Evolutionary conservation across 2,888 invertebrate species (phyloP).

Genomic region (Euzophera pinguis): DNA sequence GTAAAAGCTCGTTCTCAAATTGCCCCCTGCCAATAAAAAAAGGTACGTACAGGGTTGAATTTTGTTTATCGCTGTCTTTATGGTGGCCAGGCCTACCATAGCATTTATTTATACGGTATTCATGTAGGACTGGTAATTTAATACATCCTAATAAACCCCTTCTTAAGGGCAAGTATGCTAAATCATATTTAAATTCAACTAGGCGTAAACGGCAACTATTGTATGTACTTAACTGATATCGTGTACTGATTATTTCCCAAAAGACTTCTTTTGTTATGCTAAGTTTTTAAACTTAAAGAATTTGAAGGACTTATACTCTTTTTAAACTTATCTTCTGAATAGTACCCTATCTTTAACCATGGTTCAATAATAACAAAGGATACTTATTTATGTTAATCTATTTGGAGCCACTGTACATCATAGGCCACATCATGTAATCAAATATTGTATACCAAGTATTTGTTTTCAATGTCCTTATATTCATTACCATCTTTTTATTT

Average conservation of each 20-base stretch:
- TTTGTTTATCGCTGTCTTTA: slow-evolving; percentile 78
- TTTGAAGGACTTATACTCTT: too few relatives aligned
- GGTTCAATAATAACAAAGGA: too few relatives aligned
- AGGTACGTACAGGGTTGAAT: slow-evolving; percentile 71
- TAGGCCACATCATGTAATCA: too few relatives aligned
- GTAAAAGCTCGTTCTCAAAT: slow-evolving; percentile 69
- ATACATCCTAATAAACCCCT: slow-evolving; percentile 65
- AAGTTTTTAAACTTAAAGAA: too few relatives aligned
- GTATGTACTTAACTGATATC: too few relatives aligned
- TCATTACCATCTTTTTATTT: too few relatives aligned
- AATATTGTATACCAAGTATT: too few relatives aligned
- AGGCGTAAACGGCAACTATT: slow-evolving; percentile 4
- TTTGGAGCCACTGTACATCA: too few relatives aligned
- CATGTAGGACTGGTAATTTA: slow-evolving; percentile 69
- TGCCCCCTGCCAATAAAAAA: slow-evolving; percentile 77
- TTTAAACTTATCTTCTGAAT: too few relatives aligned
- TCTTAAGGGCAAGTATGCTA: slow-evolving; percentile 43
- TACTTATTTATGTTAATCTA: too few relatives aligned
- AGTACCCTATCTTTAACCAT: too few relatives aligned
- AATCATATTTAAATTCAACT: slow-evolving; percentile 30
- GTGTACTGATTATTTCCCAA: neutral
- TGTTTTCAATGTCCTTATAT: too few relatives aligned
- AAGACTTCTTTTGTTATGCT: neutral
- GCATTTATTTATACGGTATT: slow-evolving; percentile 69
- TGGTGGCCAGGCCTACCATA: slow-evolving; percentile 65